Conservation (phyloP, 2,113 vertebrate species). For the Eleginops maclovinus region DNA sequence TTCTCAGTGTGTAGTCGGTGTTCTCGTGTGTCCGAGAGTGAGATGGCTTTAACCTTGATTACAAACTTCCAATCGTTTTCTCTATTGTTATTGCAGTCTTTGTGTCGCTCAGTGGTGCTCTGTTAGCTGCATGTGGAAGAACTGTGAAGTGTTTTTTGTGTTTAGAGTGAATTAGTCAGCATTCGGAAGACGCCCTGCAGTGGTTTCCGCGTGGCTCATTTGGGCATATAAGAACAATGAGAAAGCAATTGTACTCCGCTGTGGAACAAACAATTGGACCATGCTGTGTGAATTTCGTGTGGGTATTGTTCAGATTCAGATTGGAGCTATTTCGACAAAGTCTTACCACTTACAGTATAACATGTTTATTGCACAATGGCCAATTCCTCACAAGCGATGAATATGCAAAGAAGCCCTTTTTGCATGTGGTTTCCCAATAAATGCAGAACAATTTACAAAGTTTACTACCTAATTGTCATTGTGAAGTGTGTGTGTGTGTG, state of each 20-base stretch:
- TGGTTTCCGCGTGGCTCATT: slow-evolving; percentile 44
- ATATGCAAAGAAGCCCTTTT: background rate
- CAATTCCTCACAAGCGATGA: slow-evolving; percentile 14
- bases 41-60: slow-evolving; percentile 10
- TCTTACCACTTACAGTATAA: background rate
- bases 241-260: slow-evolving; percentile 43
- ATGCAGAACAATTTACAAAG: background rate
- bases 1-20: background rate
- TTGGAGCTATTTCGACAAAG: slow-evolving; percentile 28
- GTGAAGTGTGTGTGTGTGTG: no score
- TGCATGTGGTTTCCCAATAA: background rate
- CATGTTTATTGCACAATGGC: slow-evolving; percentile 3
- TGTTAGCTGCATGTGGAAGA: slow-evolving; percentile 10
- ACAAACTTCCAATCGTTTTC: background rate
- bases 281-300: slow-evolving; percentile 34
- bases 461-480: background rate
- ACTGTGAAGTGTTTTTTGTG: slow-evolving; percentile 18
- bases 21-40: background rate
- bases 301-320: slow-evolving; percentile 40
- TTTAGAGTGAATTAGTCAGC: slow-evolving; percentile 47
- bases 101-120: slow-evolving; percentile 26
- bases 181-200: slow-evolving; percentile 44
- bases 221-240: slow-evolving; percentile 55
- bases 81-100: slow-evolving; percentile 2
- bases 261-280: slow-evolving; percentile 38